Evolutionary conservation across 2,797 vertebrate species (phyloP).

Genomic region (Liparis tanakae): DNA sequence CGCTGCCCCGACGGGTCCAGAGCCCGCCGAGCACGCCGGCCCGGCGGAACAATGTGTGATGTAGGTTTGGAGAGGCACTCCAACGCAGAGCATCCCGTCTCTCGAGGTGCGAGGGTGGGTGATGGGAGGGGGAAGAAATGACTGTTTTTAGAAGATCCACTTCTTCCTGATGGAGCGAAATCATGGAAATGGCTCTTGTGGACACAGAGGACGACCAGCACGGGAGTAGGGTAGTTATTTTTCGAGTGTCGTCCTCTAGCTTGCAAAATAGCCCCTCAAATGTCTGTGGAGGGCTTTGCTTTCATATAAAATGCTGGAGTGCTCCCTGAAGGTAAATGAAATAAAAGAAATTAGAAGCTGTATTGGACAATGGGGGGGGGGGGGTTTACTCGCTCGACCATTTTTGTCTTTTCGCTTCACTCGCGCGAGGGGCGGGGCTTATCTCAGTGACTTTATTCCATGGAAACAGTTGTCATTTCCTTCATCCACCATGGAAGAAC

Average conservation of each 20-base stretch:
- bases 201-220: constrained; percentile 67
- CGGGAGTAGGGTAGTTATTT: constrained; percentile 66
- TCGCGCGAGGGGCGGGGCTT: constrained; percentile 5
- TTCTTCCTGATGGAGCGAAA: constrained; percentile 76
- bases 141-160: constrained; percentile 79
- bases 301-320: constrained; percentile 47
- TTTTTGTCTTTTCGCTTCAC: too few relatives aligned
- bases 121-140: constrained; percentile 45
- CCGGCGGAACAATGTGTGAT: constrained; percentile 68
- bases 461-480: too few relatives aligned
- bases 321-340: constrained; percentile 53
- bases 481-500: too few relatives aligned
- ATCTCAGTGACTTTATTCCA: too few relatives aligned
- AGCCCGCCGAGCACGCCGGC: constrained; percentile 58
- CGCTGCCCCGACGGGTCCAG: constrained; percentile 60
- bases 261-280: constrained; percentile 65
- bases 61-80: constrained; percentile 76
- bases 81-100: constrained; percentile 60
- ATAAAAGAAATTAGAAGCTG: constrained; percentile 47
- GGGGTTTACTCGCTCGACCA: too few relatives aligned
- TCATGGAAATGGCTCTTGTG: constrained; percentile 60
- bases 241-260: constrained; percentile 70
- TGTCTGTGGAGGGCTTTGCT: constrained; percentile 55
- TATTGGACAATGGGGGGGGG: constrained; percentile 26
- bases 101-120: constrained; percentile 51